Percentiles rank a stretch among this genome's conserved stretches.
Evolutionary conservation across 1,140 invertebrate species (phyloP).

Genomic region (Neuroterus valhalla): DNA sequence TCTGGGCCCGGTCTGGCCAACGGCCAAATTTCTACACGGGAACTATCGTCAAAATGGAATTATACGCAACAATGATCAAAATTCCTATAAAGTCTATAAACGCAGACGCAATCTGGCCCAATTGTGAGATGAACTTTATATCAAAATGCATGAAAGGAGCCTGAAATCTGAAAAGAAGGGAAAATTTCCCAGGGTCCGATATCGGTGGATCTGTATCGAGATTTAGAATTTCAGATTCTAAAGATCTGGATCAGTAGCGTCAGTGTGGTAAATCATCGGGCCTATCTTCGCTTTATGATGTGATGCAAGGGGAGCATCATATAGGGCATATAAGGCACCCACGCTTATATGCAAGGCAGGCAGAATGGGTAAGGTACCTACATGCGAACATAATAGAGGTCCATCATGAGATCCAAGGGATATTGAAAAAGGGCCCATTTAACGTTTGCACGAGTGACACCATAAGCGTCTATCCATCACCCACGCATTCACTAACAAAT

Average conservation of each 20-base stretch:
- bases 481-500: slow-evolving; percentile 65
- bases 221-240: slow-evolving; percentile 24
- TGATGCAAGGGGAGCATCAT: background rate
- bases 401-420: slow-evolving; percentile 1
- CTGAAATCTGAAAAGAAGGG: background rate
- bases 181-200: slow-evolving; percentile 28
- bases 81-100: too few relatives aligned
- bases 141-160: slow-evolving; percentile 14
- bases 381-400: slow-evolving; percentile 14
- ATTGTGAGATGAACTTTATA: slow-evolving; percentile 13
- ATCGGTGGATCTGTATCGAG: slow-evolving; percentile 20
- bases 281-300: slow-evolving; percentile 14
- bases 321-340: background rate
- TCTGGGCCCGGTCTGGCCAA: too few relatives aligned
- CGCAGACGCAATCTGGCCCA: background rate
- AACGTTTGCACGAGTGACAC: slow-evolving; percentile 61
- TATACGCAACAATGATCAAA: background rate
- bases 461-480: slow-evolving; percentile 72
- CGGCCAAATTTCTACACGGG: too few relatives aligned
- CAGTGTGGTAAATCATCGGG: slow-evolving; percentile 17
- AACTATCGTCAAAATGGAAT: background rate
- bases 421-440: slow-evolving; percentile 44
- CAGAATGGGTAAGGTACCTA: slow-evolving; percentile 18
- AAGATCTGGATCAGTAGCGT: slow-evolving; percentile 15
- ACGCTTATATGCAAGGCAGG: slow-evolving; percentile 20